Conservation (phyloP, 2,797 vertebrate species). For the Gorsachius magnificus region DNA sequence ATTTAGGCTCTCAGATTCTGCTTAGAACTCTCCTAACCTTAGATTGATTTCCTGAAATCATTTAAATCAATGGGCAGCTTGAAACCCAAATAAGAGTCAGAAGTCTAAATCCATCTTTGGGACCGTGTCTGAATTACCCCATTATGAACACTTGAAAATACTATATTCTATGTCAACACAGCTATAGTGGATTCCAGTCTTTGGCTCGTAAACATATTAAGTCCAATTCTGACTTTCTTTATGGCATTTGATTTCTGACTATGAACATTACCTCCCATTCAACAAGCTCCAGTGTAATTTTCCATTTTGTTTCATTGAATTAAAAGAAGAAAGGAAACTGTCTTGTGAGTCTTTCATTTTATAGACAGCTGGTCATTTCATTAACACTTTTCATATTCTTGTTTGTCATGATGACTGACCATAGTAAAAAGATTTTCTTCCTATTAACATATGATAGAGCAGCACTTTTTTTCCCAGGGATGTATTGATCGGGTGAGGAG, state of each 20-base stretch:
- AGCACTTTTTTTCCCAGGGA: conserved; percentile 59
- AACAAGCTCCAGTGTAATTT: conserved; percentile 68
- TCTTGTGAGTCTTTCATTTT: conserved; percentile 72
- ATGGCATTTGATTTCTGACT: conserved; percentile 63
- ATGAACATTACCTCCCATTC: conserved; percentile 57
- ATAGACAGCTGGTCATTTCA: conserved; percentile 77
- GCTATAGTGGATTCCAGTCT: neutral
- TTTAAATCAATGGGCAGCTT: neutral
- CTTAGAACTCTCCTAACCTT: neutral
- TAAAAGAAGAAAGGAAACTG: conserved; percentile 69
- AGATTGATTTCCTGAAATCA: conserved; percentile 12
- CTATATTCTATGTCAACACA: neutral
- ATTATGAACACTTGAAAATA: neutral
- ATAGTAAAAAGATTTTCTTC: conserved; percentile 74
- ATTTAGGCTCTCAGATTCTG: neutral
- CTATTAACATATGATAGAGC: conserved; percentile 71
- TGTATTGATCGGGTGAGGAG: conserved; percentile 69
- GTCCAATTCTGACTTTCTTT: conserved; percentile 36
- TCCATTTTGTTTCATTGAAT: conserved; percentile 76
- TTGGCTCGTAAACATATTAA: neutral
- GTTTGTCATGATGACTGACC: conserved; percentile 75
- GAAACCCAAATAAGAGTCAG: neutral
- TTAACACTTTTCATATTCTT: conserved; percentile 78
- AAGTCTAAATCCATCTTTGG: neutral
- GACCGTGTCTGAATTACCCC: neutral